Evolutionary conservation across 2,113 vertebrate genomes (phyloP).

Genomic region (Dasyurus viverrinus): DNA sequence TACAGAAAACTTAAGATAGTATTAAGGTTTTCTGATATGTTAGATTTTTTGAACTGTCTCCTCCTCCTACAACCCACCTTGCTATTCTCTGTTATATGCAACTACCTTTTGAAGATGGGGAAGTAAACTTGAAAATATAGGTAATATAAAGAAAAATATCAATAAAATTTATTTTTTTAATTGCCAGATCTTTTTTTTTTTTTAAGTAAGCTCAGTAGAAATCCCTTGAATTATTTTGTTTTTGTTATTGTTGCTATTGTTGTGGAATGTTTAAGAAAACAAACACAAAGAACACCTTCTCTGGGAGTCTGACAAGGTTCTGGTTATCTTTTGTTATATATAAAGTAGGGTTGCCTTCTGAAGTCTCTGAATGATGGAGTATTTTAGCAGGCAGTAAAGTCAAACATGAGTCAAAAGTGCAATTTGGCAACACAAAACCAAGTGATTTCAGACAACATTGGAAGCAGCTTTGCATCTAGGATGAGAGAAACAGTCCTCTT

Average conservation of each 20-base stretch:
- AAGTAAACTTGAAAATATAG: background rate
- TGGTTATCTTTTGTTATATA: background rate
- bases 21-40: background rate
- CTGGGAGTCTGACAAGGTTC: background rate
- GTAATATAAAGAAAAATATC: background rate
- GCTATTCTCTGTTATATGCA: background rate
- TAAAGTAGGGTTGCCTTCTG: background rate
- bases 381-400: background rate
- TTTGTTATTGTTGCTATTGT: too few relatives aligned
- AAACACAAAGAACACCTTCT: background rate
- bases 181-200: background rate
- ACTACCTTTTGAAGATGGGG: background rate
- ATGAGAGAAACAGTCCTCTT: background rate
- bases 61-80: background rate
- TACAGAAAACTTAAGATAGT: background rate
- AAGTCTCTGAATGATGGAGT: background rate
- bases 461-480: background rate
- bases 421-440: background rate
- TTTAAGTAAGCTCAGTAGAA: background rate
- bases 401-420: background rate
- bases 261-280: background rate
- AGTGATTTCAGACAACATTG: background rate
- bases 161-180: background rate
- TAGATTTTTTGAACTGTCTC: background rate
- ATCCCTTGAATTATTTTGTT: background rate